Evolutionary conservation across 1,140 invertebrate species (phyloP).

Genomic region (Zaprionus davidi): DNA sequence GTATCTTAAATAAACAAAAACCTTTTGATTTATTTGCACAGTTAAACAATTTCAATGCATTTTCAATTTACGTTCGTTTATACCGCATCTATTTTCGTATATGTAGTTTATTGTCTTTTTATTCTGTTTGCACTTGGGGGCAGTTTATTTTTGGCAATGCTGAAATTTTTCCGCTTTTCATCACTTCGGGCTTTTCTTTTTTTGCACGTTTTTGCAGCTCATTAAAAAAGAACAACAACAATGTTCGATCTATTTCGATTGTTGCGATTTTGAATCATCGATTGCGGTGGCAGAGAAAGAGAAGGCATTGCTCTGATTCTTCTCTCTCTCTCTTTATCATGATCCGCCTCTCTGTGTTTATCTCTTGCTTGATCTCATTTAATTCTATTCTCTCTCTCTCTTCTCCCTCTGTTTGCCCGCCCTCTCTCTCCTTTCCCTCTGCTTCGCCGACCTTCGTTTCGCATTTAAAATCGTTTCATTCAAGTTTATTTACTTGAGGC

Average conservation of each 20-base stretch:
- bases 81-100: constrained; percentile 37
- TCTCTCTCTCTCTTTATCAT: background rate
- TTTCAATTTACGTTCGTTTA: constrained; percentile 24
- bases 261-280: constrained; percentile 54
- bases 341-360: too few species aligned
- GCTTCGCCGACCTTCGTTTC: constrained; percentile 56
- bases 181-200: constrained; percentile 15
- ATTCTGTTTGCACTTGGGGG: constrained; percentile 16
- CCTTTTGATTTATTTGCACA: constrained; percentile 8
- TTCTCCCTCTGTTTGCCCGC: background rate
- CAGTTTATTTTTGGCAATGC: constrained; percentile 35
- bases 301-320: background rate
- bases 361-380: background rate
- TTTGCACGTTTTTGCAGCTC: constrained; percentile 62
- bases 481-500: constrained; percentile 74
- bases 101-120: constrained; percentile 65
- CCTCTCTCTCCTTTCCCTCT: background rate
- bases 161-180: constrained; percentile 39
- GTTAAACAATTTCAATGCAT: constrained; percentile 5
- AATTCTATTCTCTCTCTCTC: background rate
- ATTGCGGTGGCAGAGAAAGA: constrained; percentile 42
- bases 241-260: constrained; percentile 37
- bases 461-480: constrained; percentile 46
- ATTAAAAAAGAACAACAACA: constrained; percentile 47
- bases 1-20: background rate